A percentile compares a stretch with the other conserved stretches of the same genome.
Evolutionary conservation across 2,797 vertebrate species (phyloP).

Genomic region (Naso thynnoides): DNA sequence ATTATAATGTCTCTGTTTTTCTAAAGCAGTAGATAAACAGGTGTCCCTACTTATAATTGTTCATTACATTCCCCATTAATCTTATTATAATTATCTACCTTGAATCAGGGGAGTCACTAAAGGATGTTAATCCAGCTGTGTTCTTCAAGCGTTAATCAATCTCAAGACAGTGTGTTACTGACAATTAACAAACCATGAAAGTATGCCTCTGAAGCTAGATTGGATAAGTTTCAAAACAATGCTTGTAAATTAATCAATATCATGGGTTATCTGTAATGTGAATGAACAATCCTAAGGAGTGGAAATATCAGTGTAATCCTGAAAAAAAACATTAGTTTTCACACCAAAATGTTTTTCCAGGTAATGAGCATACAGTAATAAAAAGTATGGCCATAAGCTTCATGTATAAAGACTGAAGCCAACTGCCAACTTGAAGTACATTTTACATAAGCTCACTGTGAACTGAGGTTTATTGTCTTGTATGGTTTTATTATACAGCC

Average conservation of each 20-base stretch:
- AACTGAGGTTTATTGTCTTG: background rate
- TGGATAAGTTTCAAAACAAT: background rate
- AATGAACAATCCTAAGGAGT: background rate
- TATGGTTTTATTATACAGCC: background rate
- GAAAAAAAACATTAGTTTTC: background rate
- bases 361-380: background rate
- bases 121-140: constrained; percentile 1
- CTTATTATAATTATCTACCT: background rate
- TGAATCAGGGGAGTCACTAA: background rate
- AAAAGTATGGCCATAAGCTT: background rate
- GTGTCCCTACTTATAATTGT: background rate
- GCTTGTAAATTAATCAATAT: background rate
- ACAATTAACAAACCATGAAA: constrained; percentile 3
- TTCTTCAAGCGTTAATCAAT: constrained; percentile 38
- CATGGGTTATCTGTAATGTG: background rate
- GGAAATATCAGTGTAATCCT: background rate
- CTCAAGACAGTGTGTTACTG: constrained; percentile 6
- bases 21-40: background rate
- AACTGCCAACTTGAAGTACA: background rate
- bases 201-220: background rate
- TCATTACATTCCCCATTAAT: background rate
- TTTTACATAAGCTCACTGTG: background rate
- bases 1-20: background rate
- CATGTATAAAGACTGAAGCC: background rate
- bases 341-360: background rate